Conservation (phyloP, 2,113 vertebrate genomes). For the Ornithorhynchus anatinus region DNA sequence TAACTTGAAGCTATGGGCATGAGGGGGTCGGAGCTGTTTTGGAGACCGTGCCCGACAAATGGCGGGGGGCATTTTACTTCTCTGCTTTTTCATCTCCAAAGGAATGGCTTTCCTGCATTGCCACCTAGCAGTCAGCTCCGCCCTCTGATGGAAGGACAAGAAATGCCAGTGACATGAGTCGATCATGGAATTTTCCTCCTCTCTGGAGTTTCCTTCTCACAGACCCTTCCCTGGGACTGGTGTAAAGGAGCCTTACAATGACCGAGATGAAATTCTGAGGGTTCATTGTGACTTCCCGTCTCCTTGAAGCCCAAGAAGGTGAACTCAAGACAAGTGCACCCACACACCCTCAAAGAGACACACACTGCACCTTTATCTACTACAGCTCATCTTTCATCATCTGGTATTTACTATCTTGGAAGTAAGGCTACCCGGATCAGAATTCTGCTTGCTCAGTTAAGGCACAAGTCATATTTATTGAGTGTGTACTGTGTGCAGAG, state of each 20-base stretch:
- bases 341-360: not conserved
- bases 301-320: not conserved
- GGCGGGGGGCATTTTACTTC: conserved; percentile 41
- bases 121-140: conserved; percentile 54
- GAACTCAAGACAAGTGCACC: not conserved
- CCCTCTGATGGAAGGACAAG: conserved; percentile 51
- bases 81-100: conserved; percentile 44
- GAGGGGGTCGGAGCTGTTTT: conserved; percentile 20
- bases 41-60: conserved; percentile 38
- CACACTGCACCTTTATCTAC: not conserved
- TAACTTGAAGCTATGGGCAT: conserved; percentile 43
- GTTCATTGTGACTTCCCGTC: not conserved
- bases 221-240: not conserved
- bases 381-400: conserved; percentile 10
- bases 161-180: conserved; percentile 34
- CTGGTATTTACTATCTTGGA: conserved; percentile 20
- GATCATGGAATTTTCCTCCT: conserved; percentile 52
- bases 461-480: too few species aligned
- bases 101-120: conserved; percentile 52
- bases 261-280: not conserved
- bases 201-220: conserved; percentile 40
- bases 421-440: not conserved
- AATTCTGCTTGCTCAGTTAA: conserved; percentile 36
- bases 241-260: not conserved
- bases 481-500: too few species aligned